Evolutionary conservation across 2,113 vertebrate genomes (phyloP).

Genomic region (Triplophysa tibetana): DNA sequence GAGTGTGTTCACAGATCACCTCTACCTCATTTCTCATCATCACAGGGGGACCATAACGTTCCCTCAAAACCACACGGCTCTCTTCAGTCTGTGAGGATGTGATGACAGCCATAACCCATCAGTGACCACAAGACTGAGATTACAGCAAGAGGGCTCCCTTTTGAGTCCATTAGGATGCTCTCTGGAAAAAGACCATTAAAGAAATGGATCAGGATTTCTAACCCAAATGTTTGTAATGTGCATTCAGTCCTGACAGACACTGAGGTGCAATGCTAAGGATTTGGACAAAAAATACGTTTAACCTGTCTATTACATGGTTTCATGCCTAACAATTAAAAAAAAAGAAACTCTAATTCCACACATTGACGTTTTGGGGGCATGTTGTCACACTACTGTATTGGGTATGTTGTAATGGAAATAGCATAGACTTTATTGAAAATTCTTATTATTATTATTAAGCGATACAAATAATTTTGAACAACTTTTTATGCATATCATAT

Average conservation of each 20-base stretch:
- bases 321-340: too few relatives aligned
- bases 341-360: too few relatives aligned
- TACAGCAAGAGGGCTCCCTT: slow-evolving; percentile 16
- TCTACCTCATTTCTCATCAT: slow-evolving; percentile 39
- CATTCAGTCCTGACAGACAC: background rate
- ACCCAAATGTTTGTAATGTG: background rate
- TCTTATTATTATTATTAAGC: too few relatives aligned
- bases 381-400: too few relatives aligned
- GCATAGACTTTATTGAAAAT: too few relatives aligned
- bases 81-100: slow-evolving; percentile 29
- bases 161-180: slow-evolving; percentile 32
- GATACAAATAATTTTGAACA: too few relatives aligned
- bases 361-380: too few relatives aligned
- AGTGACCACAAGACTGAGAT: slow-evolving; percentile 32
- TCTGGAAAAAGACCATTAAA: slow-evolving; percentile 21
- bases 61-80: slow-evolving; percentile 34
- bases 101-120: slow-evolving; percentile 38
- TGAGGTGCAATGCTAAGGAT: too few relatives aligned
- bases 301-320: too few relatives aligned
- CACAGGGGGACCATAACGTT: slow-evolving; percentile 37
- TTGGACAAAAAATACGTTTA: too few relatives aligned
- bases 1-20: slow-evolving; percentile 23
- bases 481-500: too few relatives aligned
- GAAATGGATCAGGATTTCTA: slow-evolving; percentile 14
- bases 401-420: too few relatives aligned